phyloP scores from a whole-genome alignment of 2,797 vertebrate species.

The Toxotes lorentzi region DNA sequence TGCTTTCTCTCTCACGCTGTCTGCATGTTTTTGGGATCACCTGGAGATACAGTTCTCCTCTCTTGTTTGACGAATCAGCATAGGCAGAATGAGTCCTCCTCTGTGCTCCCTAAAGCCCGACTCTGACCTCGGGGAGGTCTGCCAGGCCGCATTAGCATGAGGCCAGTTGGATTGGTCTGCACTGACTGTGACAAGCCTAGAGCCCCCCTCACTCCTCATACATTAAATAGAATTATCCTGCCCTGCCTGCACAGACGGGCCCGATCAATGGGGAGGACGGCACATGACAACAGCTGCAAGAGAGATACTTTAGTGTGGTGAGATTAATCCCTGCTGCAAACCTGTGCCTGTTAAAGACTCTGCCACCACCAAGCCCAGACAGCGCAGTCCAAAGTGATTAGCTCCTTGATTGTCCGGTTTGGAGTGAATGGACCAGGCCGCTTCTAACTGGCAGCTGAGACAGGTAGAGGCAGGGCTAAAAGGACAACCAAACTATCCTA shows the following conservation, averaged over 20 bases:
- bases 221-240: slow-evolving; percentile 85
- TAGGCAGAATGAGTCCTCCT: slow-evolving; percentile 74
- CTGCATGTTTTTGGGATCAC: slow-evolving; percentile 66
- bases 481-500: slow-evolving; percentile 14
- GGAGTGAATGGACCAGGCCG: slow-evolving; percentile 9
- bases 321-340: slow-evolving; percentile 74
- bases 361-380: slow-evolving; percentile 52
- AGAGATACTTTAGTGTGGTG: slow-evolving; percentile 71
- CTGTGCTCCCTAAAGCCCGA: slow-evolving; percentile 59
- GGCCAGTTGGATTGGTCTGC: slow-evolving; percentile 70
- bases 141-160: slow-evolving; percentile 78
- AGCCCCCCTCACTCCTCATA: slow-evolving; percentile 72
- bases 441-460: slow-evolving; percentile 48
- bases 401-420: slow-evolving; percentile 38
- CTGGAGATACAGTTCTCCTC: slow-evolving; percentile 67
- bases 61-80: slow-evolving; percentile 70
- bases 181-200: slow-evolving; percentile 73
- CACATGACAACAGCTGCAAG: slow-evolving; percentile 78
- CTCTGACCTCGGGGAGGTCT: slow-evolving; percentile 67
- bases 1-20: slow-evolving; percentile 23
- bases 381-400: slow-evolving; percentile 72
- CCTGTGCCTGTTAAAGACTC: slow-evolving; percentile 62
- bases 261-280: slow-evolving; percentile 79
- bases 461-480: slow-evolving; percentile 7
- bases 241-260: slow-evolving; percentile 71